These are phyloP conservation scores for Trissonchulus sp. DNA, from an alignment of 2,888 invertebrate genomes.

Conservation along the genomic window DNA sequence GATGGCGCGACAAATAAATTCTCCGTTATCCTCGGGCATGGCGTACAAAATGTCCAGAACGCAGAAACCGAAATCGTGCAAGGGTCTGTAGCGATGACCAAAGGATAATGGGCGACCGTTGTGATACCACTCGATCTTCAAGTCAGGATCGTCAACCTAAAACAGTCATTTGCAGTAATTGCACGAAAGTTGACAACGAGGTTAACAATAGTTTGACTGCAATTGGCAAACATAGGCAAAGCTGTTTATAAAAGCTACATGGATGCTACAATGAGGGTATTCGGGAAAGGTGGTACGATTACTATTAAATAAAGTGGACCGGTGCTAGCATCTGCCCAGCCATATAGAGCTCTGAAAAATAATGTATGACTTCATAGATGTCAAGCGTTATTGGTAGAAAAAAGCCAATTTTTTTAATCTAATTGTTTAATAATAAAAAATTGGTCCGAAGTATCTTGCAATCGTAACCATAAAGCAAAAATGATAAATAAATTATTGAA, in stretches of 20 bases:
- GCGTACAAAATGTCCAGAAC: slow-evolving; percentile 90
- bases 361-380: too few species aligned
- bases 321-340: too few species aligned
- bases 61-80: slow-evolving; percentile 83
- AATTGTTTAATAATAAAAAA: too few species aligned
- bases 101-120: slow-evolving; percentile 82
- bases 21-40: slow-evolving; percentile 83
- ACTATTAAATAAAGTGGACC: too few species aligned
- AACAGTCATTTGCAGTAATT: slow-evolving; percentile 41
- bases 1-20: slow-evolving; percentile 65
- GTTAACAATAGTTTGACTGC: not conserved
- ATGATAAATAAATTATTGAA: too few species aligned
- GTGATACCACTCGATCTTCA: slow-evolving; percentile 63
- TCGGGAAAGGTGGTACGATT: too few species aligned
- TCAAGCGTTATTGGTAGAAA: too few species aligned
- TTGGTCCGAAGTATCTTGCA: too few species aligned
- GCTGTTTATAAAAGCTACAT: slow-evolving; percentile 51
- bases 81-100: slow-evolving; percentile 75
- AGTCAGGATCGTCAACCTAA: slow-evolving; percentile 54
- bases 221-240: not conserved
- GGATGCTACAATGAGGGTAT: too few species aligned
- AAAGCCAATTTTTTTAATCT: too few species aligned
- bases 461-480: too few species aligned
- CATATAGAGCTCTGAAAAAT: too few species aligned
- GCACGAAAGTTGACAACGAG: not conserved